Percentiles rank a stretch among this genome's conserved stretches.
Conservation (phyloP, 2,797 vertebrate genomes). For the Choloepus didactylus region DNA sequence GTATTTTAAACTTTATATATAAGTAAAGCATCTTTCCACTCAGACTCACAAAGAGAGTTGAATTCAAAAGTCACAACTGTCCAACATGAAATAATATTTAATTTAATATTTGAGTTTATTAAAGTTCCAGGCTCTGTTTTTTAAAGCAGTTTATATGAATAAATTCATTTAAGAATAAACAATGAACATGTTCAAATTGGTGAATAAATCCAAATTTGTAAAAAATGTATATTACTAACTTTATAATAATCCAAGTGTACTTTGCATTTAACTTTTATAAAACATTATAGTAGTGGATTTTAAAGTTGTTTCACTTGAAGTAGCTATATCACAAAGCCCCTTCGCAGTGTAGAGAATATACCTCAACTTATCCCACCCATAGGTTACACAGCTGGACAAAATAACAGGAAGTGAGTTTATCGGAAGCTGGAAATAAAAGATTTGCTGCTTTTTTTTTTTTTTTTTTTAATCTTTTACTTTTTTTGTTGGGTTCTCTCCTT, state of each 20-base stretch:
- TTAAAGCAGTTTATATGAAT: neutral
- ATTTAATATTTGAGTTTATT: constrained; percentile 37
- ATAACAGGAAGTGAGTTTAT: constrained; percentile 87
- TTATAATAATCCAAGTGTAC: neutral
- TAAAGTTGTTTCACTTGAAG: constrained; percentile 39
- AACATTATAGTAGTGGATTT: neutral
- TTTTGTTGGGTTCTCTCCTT: constrained; percentile 49
- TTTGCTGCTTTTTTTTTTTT: constrained; percentile 67
- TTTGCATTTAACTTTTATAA: constrained; percentile 34
- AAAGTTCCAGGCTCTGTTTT: neutral
- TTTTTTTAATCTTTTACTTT: constrained; percentile 15
- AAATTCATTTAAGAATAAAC: constrained; percentile 4
- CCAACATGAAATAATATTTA: neutral
- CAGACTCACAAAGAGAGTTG: neutral
- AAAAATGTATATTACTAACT: constrained; percentile 17
- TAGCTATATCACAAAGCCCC: neutral
- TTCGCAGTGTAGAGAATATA: neutral
- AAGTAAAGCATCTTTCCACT: neutral
- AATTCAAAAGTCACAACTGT: constrained; percentile 19
- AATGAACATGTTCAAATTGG: neutral
- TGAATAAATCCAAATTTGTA: constrained; percentile 23
- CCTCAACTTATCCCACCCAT: neutral
- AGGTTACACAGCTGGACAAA: constrained; percentile 81
- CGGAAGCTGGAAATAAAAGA: constrained; percentile 86
- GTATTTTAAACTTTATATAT: neutral